phyloP scores from a whole-genome alignment of 2,797 vertebrate species.

The Rhabdomys pumilio region DNA sequence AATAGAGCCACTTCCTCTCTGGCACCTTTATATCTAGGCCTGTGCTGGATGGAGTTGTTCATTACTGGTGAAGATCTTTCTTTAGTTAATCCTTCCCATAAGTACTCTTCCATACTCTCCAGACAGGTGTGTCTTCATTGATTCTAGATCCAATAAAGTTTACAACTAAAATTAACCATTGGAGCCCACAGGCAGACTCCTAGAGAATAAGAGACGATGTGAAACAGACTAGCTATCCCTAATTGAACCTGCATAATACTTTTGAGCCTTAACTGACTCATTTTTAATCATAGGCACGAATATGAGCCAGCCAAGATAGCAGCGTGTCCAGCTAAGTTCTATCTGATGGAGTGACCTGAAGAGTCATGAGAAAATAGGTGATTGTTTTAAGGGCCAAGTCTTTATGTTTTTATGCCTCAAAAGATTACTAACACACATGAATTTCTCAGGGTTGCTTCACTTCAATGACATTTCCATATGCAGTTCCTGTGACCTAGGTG shows the following conservation, averaged over 20 bases:
- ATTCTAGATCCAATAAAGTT: not conserved
- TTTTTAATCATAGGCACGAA: not conserved
- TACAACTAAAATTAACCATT: not conserved
- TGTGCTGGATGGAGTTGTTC: not conserved
- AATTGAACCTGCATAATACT: not conserved
- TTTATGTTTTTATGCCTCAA: not conserved
- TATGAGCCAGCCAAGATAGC: not conserved
- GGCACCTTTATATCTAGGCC: not conserved
- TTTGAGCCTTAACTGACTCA: not conserved
- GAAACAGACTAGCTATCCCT: not conserved
- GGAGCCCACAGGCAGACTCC: not conserved
- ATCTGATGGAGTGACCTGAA: not conserved
- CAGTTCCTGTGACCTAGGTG: not conserved
- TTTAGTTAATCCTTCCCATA: not conserved
- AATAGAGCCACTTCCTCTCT: not conserved
- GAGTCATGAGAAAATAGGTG: not conserved
- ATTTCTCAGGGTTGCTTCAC: not conserved
- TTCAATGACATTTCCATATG: not conserved
- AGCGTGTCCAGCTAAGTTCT: not conserved
- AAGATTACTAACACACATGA: not conserved
- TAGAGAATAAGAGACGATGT: not conserved
- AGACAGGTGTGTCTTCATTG: not conserved
- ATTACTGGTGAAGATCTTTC: not conserved
- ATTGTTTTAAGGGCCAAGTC: slow-evolving; percentile 33
- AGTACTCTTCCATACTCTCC: not conserved